phyloP scores from a whole-genome alignment of 2,888 invertebrate species.

The Plagiodera versicolora region DNA sequence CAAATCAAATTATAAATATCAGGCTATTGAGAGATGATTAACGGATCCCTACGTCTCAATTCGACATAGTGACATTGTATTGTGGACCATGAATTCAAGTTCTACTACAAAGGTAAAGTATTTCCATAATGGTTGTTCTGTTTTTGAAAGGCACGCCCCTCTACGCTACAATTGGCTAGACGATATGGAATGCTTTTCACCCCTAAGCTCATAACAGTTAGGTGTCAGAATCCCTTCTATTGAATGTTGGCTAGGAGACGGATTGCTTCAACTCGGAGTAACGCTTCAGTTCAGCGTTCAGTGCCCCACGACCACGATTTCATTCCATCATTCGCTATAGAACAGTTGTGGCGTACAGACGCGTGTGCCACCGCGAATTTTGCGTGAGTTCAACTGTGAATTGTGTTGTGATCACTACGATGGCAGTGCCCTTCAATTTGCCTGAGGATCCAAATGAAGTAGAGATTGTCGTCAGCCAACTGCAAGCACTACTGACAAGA shows the following conservation, averaged over 20 bases:
- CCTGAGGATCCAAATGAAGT: constrained; percentile 49
- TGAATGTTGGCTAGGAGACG: constrained; percentile 33
- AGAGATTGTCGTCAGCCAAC: constrained; percentile 43
- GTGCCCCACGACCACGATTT: too few relatives aligned
- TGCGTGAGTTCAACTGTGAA: constrained; percentile 26
- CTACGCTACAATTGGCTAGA: constrained; percentile 43
- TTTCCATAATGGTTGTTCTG: constrained; percentile 47
- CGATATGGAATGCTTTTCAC: constrained; percentile 32
- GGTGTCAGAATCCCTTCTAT: constrained; percentile 34
- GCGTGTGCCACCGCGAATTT: constrained; percentile 33
- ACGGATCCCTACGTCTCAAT: not conserved
- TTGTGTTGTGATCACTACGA: constrained; percentile 28
- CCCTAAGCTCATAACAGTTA: constrained; percentile 32
- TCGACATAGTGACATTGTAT: constrained; percentile 29
- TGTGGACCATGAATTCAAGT: constrained; percentile 35
- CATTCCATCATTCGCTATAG: constrained; percentile 41
- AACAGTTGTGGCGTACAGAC: constrained; percentile 38
- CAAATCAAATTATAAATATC: too few relatives aligned
- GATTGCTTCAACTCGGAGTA: constrained; percentile 24
- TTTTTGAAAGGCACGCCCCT: constrained; percentile 51
- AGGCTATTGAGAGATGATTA: too few relatives aligned
- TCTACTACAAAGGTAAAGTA: constrained; percentile 41
- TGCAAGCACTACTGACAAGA: constrained; percentile 38
- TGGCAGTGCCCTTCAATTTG: constrained; percentile 53
- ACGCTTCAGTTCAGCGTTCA: constrained; percentile 35